Base-by-base conservation (phyloP, 1,140 invertebrate genomes). In the Hormaphis cornu region DNA sequence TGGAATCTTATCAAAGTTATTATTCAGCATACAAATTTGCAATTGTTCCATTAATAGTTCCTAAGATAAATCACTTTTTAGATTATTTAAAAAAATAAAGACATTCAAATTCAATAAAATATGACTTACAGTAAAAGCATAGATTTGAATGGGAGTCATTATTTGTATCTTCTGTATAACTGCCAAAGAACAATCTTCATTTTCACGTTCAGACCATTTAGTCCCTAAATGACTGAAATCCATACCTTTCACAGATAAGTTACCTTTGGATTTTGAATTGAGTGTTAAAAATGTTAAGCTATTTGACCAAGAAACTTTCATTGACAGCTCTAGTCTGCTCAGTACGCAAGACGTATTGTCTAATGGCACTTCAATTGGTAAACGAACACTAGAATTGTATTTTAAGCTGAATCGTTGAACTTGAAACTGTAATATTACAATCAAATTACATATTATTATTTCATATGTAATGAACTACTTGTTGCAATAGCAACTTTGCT, bases 1-100 rank as follows among this genome's bases (percentile, higher is more conserved):
- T 1, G 80, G 82, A 72, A 81, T 82, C 14, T 18, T 30, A 40
- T 79, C 77, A 35, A 81, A 75, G 1, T 80, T 73, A 22, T 78
- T 76, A 71, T 80, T 74, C n/a, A 81, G 73, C 70, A 83, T 70
- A 70, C 80, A 77, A 73, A 82, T 78, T 58, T 78, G 75, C 22
- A 86, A 72, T 71, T 86, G 84, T 14, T 79, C 78, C 75, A 72
- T 73, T 22, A 80, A 77, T 40, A 74, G 75, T 16, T 78, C 75
- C 48, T 76, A 24, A 22, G 78, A 78, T 8, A 71, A 54, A 26
- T 0, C 26, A 28, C 1, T 16, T 37, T 18, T 28, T 18, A 66
- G 24, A 42, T 22, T 20, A 1, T 48, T 28, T 28, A 7, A 20
- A 20, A 3, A 20, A 20, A 16, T n/a, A n/a, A n/a, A n/a, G n/a